Evolutionary conservation across 2,797 vertebrate species (phyloP).

Genomic region (Furcifer pardalis): DNA sequence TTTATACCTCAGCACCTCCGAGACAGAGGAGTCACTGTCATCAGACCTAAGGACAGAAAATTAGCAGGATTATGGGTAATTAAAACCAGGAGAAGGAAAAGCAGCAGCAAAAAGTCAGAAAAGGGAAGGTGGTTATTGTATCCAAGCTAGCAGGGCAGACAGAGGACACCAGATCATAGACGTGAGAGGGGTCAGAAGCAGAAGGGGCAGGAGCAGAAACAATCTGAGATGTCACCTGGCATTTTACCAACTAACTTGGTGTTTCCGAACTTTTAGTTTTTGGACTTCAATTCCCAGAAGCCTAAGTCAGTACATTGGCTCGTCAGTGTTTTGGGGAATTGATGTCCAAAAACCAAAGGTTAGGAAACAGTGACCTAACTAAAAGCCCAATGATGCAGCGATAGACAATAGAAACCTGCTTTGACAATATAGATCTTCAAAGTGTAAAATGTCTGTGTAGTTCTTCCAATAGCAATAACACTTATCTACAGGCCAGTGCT

Average conservation of each 20-base stretch:
- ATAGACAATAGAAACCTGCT: background rate
- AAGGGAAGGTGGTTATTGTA: slow-evolving; percentile 73
- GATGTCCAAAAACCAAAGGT: too few relatives aligned
- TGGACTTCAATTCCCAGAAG: too few relatives aligned
- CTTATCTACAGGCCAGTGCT: too few relatives aligned
- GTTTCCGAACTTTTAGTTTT: too few relatives aligned
- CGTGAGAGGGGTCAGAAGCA: slow-evolving; percentile 27
- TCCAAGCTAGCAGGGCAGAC: slow-evolving; percentile 48
- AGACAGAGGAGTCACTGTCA: slow-evolving; percentile 99
- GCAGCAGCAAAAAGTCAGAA: slow-evolving; percentile 60
- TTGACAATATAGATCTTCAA: background rate
- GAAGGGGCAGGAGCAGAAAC: slow-evolving; percentile 5
- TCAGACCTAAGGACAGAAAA: slow-evolving; percentile 99
- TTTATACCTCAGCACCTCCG: slow-evolving; percentile 99
- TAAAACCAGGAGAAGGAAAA: slow-evolving; percentile 68
- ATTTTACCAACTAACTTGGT: background rate
- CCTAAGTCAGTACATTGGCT: too few relatives aligned
- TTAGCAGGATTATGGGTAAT: slow-evolving; percentile 88
- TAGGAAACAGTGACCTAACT: too few relatives aligned
- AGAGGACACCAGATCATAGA: slow-evolving; percentile 48
- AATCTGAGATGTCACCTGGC: background rate
- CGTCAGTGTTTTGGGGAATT: too few relatives aligned
- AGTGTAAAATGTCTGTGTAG: background rate
- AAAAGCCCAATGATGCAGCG: background rate
- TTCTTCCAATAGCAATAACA: background rate